phyloP scores from a whole-genome alignment of 2,888 invertebrate genomes.

The Suillia variegata region DNA sequence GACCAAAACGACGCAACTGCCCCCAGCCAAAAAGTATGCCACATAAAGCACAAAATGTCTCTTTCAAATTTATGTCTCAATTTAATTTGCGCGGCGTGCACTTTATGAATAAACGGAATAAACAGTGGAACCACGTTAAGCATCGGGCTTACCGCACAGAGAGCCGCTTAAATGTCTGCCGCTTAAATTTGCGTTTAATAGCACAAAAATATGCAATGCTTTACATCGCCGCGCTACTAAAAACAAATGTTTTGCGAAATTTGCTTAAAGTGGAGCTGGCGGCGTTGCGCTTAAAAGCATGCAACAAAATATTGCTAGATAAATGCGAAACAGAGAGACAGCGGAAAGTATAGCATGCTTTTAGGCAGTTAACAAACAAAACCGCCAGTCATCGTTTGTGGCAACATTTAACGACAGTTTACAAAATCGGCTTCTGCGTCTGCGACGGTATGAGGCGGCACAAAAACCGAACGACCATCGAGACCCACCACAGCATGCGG shows the following conservation, averaged over 20 bases:
- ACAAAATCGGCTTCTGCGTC: slow-evolving; percentile 14
- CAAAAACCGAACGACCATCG: background rate
- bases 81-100: slow-evolving; percentile 21
- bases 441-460: background rate
- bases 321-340: too few relatives aligned
- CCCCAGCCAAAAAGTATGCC: background rate
- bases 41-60: background rate
- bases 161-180: background rate
- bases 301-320: background rate
- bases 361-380: slow-evolving; percentile 19
- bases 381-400: slow-evolving; percentile 32
- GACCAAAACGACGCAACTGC: too few relatives aligned
- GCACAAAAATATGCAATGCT: background rate
- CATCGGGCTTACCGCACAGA: background rate
- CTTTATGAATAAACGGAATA: background rate
- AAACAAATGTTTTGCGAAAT: background rate
- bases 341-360: background rate
- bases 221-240: background rate
- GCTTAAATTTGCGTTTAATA: background rate
- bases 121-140: background rate
- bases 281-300: slow-evolving; percentile 7
- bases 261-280: slow-evolving; percentile 1
- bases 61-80: slow-evolving; percentile 17
- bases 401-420: slow-evolving; percentile 28
- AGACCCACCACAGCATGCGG: background rate